Evolutionary conservation across 2,113 vertebrate genomes (phyloP).

Genomic region (Columba livia): DNA sequence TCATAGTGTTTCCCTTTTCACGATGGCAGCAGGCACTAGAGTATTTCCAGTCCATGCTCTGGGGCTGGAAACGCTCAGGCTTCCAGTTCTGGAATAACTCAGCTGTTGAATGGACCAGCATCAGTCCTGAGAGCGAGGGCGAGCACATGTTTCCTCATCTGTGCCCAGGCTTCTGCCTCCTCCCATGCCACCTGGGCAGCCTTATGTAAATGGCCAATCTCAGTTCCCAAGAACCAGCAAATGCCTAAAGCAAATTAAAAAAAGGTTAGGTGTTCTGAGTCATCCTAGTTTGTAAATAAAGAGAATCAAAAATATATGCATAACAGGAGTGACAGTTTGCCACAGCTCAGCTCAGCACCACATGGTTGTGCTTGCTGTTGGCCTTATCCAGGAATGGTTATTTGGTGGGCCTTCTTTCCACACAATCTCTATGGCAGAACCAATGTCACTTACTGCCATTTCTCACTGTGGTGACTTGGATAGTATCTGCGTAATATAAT

Average conservation of each 20-base stretch:
- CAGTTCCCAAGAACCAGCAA: not conserved
- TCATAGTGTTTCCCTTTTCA: not conserved
- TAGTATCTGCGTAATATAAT: constrained; percentile 7
- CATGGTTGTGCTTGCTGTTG: not conserved
- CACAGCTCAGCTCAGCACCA: not conserved
- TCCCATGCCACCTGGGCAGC: not conserved
- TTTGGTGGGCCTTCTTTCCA: not conserved
- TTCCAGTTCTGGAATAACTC: not conserved
- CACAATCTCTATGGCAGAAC: not conserved
- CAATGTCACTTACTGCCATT: not conserved
- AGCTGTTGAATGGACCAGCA: not conserved
- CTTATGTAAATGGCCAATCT: not conserved
- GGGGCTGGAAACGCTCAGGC: not conserved
- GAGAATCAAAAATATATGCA: not conserved
- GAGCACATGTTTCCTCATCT: not conserved
- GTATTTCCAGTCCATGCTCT: not conserved
- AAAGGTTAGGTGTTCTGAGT: not conserved
- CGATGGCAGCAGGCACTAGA: not conserved
- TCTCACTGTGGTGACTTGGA: not conserved
- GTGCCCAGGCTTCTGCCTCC: not conserved
- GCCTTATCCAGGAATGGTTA: not conserved
- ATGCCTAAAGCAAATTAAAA: not conserved
- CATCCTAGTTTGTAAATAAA: not conserved
- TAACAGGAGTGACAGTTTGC: not conserved
- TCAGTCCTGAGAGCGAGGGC: not conserved